These are phyloP conservation scores for Latrodectus elegans DNA, from an alignment of 2,888 invertebrate species.

Conservation along the genomic window DNA sequence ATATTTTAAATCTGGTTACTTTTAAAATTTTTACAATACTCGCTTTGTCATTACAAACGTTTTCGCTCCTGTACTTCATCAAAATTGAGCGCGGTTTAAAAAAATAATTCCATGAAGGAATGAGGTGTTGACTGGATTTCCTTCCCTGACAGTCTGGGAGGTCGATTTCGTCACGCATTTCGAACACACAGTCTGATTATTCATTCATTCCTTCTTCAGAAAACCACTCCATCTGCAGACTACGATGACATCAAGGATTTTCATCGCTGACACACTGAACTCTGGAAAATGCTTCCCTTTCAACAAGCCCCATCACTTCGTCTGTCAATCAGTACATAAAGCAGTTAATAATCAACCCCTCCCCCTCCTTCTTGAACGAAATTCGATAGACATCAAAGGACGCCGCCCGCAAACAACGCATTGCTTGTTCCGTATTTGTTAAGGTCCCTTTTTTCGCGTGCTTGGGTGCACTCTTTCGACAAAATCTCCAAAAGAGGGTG, in stretches of 20 bases:
- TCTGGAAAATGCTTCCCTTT: slow-evolving; percentile 8
- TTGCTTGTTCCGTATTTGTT: slow-evolving; percentile 8
- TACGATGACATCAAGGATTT: no score
- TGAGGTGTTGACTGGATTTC: neutral
- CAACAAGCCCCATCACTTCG: slow-evolving; percentile 39
- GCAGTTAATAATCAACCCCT: slow-evolving; percentile 49
- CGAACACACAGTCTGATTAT: slow-evolving; percentile 16
- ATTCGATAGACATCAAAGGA: slow-evolving; percentile 58
- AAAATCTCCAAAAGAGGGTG: neutral
- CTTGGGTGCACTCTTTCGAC: neutral
- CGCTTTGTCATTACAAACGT: neutral
- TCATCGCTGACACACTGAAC: neutral
- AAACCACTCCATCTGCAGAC: neutral
- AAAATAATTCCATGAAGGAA: neutral
- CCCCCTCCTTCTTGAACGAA: slow-evolving; percentile 12
- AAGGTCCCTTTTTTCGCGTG: neutral
- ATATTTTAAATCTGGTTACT: neutral
- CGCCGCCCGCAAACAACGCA: slow-evolving; percentile 39
- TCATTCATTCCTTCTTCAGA: neutral
- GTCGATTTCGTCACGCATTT: slow-evolving; percentile 22
- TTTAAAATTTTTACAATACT: neutral
- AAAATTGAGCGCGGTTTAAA: neutral
- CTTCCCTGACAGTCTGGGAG: slow-evolving; percentile 16
- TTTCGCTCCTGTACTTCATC: slow-evolving; percentile 32
- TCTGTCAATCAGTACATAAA: slow-evolving; percentile 63